Evolutionary conservation across 2,797 vertebrate genomes (phyloP), one percentile per base, ranked within the genome.

Genomic region (Euthynnus affinis): DNA sequence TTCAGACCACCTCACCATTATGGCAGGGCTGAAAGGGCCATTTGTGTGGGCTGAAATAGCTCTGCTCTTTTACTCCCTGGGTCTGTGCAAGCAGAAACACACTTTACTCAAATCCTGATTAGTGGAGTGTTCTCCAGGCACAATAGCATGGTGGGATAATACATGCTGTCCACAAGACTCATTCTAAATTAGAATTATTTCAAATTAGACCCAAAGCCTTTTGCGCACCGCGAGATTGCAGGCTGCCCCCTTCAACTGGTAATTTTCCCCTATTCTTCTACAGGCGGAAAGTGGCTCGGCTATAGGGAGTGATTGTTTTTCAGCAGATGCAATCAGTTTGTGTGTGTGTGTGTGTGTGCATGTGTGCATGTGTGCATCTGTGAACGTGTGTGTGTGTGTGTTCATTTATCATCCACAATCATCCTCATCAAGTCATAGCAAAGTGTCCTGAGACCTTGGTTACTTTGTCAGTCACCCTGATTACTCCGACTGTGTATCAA

Each of bases 101-200:
- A 85, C 90, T 87, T 80, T 80, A 61, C 86, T 89, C 78, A 84
- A 80, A 87, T 83, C 84, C 86, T 93, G 92, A 94, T 94, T 92
- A 91, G 82, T 90, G 75, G 71, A 91, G 89, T 74, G 91, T 87
- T 91, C 89, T 91, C 78, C 63, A 87, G 82, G 76, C 85, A 76
- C 80, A 85, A 84, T 60, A 40, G 75, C 82, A 75, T 68, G 53
- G 81, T 75, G 82, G 73, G 70, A 87, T 86, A 88, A 89, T 84
- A 83, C 65, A 74, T 17, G 4, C 71, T 80, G 85, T 81, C 87
- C 82, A 85, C 71, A 68, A 70, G 73, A 61, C 80, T 83, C 78
- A 2, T 62, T 84, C 56, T n/a, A 82, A 87, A 89, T 92, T 73
- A 87, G 74, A 88, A 86, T 89, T 68, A 90, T 88, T 90, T 87